Base-by-base conservation (phyloP, 2,888 invertebrate genomes). In the Camponotus fellah region DNA sequence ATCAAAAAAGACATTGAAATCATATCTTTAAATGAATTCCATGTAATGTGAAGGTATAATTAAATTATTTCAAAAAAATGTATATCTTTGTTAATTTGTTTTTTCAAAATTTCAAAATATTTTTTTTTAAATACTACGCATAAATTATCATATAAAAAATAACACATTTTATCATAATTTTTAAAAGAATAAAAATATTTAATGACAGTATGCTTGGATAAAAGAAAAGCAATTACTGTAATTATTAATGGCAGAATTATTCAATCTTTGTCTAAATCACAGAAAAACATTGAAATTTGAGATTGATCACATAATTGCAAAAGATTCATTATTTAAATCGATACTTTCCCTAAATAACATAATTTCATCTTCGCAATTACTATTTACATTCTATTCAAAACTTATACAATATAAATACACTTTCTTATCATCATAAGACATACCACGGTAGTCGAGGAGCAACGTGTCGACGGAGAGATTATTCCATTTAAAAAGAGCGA, bases 1-100 rank as follows among this genome's bases (percentile, higher is more conserved):
- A 12, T 60, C 79, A 17, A 17, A 21, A 60, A 58, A 46, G 71
- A 46, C 58, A 53, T 12, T 46, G 72, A 34, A 34, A 37, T 60
- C 34, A 12, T 5, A 53, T 37, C 40, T 46, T 17, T 26, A n/a
- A 34, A n/a, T 21, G 21, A 21, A 46, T n/a, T 37, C 10, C 12
- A 17, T 3, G 37, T 32, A 17, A 56, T 56, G 46, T 21, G 32
- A 71, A 71, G 10, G 10, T 26, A 6, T 0, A 3, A 8, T n/a
- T 34, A 32, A 66, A 32, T 68, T n/a, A 17, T 34, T 56, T 40
- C 8, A 12, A 40, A 26, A 26, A 26, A 32, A 49, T n/a, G 2
- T 49, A 46, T 12, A 12, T 43, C 12, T 76, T 1, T 14, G 4
- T 10, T 34, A 46, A 32, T 5, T 43, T 26, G 14, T 53, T 60